A percentile compares a stretch with the other conserved stretches of the same genome.
phyloP scores from a whole-genome alignment of 1,140 invertebrate genomes.

The Pachyrhynchus sulphureomaculatus region DNA sequence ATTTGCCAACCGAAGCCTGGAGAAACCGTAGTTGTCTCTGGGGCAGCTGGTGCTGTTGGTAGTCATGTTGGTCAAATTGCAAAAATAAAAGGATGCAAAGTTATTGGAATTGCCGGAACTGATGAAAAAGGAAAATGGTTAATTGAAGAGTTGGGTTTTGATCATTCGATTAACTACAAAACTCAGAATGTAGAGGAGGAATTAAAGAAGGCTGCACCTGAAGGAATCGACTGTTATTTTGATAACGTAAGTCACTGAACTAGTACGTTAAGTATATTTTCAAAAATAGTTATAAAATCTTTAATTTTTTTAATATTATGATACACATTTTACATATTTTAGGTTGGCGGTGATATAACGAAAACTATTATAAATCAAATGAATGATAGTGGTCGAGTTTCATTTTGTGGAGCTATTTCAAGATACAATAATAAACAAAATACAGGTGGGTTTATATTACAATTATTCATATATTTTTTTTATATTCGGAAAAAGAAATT shows the following conservation, averaged over 20 bases:
- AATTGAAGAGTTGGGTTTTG: conserved; percentile 67
- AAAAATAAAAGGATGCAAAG: no score
- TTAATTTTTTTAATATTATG: background rate
- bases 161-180: conserved; percentile 73
- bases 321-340: background rate
- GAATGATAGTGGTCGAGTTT: conserved; percentile 62
- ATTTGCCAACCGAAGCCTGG: conserved; percentile 67
- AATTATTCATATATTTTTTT: no score
- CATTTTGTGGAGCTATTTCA: conserved; percentile 66
- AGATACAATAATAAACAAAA: conserved; percentile 54
- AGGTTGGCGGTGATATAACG: no score
- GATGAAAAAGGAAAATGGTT: no score
- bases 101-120: no score
- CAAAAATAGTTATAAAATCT: no score
- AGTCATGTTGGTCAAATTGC: conserved; percentile 73
- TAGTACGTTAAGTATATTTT: no score
- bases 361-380: conserved; percentile 62
- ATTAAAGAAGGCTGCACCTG: conserved; percentile 63
- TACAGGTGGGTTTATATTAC: no score
- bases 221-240: conserved; percentile 72
- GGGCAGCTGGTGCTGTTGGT: conserved; percentile 78
- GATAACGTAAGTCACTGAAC: conserved; percentile 74
- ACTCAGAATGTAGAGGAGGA: conserved; percentile 55
- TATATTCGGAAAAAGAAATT: no score
- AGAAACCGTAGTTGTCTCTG: conserved; percentile 68